Base-by-base conservation (phyloP, 1,140 invertebrate species). In the Helicoverpa zea region DNA sequence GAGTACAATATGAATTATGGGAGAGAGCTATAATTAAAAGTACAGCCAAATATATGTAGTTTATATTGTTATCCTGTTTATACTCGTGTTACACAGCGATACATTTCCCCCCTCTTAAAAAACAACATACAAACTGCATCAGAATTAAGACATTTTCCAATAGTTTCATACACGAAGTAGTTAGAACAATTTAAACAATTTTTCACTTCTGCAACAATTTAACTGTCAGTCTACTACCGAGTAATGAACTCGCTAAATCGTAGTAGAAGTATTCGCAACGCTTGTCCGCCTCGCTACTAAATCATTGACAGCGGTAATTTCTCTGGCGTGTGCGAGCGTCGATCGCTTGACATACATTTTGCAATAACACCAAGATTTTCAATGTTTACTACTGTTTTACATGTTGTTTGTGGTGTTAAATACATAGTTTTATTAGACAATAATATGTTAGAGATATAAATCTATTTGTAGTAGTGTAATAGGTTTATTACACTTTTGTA, bases 301-400 rank as follows among this genome's bases (percentile, higher is more conserved):
- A 66, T 66, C 63, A 66, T 35, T 43, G 43, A 9, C 9, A 51
- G 52, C 66, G n/a, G 49, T 73, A 83, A 79, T 84, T 84, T 84
- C 82, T 81, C 82, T 81, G 49, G 66, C 3, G 18, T 43, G 49
- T 70, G 72, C 76, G 56, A 77, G 79, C 70, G 75, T 35, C 13
- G 63, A 72, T 70, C 75, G 56, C 76, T 81, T 84, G 82, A 84
- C 82, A 84, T 49, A 84, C 70, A 79, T 81, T 51, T 16, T 12
- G 47, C 66, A 70, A 70, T 70, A 52, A 70, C 66, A 70, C 7
- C 12, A 16, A 70, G 66, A 70, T 70, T 52, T 70, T 70, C 66
- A 70, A 66, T 70, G 66, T 51, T 70, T 70, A 70, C 47, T 30
- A 13, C 66, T 51, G 18, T 16, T 70, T 70, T 70, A 52, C 66